phyloP scores from a whole-genome alignment of 1,140 invertebrate species.

The Pseudobourletiella spinata region DNA sequence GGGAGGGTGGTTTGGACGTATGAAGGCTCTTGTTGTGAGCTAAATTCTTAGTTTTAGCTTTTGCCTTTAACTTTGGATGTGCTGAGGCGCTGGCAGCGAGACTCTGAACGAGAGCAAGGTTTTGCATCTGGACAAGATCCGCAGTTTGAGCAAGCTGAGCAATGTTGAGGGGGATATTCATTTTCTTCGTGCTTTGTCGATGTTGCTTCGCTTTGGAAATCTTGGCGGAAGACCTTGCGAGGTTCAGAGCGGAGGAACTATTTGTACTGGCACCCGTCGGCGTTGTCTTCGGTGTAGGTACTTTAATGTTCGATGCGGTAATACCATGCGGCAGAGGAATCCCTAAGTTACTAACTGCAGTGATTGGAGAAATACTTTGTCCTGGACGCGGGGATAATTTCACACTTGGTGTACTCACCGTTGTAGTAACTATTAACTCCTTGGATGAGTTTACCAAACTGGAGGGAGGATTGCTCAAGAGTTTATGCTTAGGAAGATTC shows the following conservation, averaged over 20 bases:
- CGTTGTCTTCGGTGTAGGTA: conserved; percentile 8
- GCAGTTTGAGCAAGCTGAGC: background rate
- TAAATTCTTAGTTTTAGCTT: background rate
- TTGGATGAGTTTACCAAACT: background rate
- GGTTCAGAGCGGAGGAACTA: background rate
- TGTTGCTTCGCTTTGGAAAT: background rate
- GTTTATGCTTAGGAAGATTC: conserved; percentile 18
- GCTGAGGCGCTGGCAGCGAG: background rate
- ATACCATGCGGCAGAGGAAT: background rate
- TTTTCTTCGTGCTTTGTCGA: background rate
- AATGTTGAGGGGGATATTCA: background rate
- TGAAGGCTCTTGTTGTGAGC: background rate
- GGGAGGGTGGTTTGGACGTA: background rate
- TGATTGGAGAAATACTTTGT: background rate
- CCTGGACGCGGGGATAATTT: background rate
- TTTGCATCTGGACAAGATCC: background rate
- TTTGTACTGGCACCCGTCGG: background rate
- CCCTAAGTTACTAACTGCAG: no score
- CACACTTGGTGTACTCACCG: background rate
- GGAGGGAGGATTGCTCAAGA: background rate
- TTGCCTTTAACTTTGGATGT: background rate
- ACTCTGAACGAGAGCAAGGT: background rate
- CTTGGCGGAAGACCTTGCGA: background rate
- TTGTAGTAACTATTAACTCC: background rate
- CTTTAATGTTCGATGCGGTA: conserved; percentile 8